Evolutionary conservation across 2,113 vertebrate genomes (phyloP).

Genomic region (Cynoglossus semilaevis): DNA sequence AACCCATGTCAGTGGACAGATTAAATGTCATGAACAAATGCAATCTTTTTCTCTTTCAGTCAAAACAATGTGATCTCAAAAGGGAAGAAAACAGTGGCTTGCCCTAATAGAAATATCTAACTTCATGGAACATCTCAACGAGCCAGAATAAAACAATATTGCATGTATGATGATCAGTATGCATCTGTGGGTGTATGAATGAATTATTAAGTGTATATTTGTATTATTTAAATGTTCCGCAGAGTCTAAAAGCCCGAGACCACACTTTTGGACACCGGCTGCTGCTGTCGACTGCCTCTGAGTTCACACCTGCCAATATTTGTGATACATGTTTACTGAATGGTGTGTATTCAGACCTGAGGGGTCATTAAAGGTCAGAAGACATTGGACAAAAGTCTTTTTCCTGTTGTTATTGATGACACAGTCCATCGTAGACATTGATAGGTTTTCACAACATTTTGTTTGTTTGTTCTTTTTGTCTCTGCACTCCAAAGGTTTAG

Average conservation of each 20-base stretch:
- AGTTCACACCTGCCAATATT: constrained; percentile 74
- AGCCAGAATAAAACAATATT: background rate
- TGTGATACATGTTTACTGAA: constrained; percentile 64
- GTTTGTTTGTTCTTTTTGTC: constrained; percentile 18
- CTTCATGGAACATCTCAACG: too few relatives aligned
- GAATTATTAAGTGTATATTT: constrained; percentile 47
- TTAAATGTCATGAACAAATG: constrained; percentile 8
- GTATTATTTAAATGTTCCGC: constrained; percentile 58
- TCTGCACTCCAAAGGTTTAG: constrained; percentile 9
- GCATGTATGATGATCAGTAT: constrained; percentile 9
- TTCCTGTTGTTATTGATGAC: constrained; percentile 31
- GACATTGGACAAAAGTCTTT: constrained; percentile 24
- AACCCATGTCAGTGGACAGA: constrained; percentile 8
- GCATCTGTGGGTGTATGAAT: constrained; percentile 43
- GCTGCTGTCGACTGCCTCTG: constrained; percentile 62
- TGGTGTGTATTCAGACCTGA: constrained; percentile 36
- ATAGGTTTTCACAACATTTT: constrained; percentile 28
- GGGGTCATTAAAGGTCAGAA: constrained; percentile 68
- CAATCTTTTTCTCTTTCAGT: constrained; percentile 16
- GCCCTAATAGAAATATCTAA: too few relatives aligned
- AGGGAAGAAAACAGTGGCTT: background rate
- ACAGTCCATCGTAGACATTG: constrained; percentile 6
- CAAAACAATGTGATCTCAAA: constrained; percentile 11
- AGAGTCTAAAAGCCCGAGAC: background rate
- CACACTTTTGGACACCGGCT: background rate